Evolutionary conservation across 1,140 invertebrate genomes (phyloP).

Genomic region (Oreohelix idahoensis): DNA sequence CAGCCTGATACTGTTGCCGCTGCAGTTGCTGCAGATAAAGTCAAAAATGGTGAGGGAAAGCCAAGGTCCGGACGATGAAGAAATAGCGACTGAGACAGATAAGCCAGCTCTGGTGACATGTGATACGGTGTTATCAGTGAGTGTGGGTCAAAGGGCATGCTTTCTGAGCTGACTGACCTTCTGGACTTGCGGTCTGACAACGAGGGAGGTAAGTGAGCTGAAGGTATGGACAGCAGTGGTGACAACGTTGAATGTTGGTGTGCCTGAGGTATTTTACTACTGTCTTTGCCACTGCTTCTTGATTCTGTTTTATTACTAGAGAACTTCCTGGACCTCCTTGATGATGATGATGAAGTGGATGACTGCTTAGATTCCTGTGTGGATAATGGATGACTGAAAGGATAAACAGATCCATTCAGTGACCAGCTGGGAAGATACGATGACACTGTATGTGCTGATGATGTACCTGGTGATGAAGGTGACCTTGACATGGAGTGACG

Average conservation of each 20-base stretch:
- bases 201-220: neutral
- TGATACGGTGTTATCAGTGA: slow-evolving; percentile 33
- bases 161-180: neutral
- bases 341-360: neutral
- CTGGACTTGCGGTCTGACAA: no score
- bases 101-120: slow-evolving; percentile 33
- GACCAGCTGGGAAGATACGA: slow-evolving; percentile 28
- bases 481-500: neutral
- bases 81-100: slow-evolving; percentile 37
- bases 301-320: neutral
- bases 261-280: neutral
- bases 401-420: slow-evolving; percentile 17
- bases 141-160: slow-evolving; percentile 22
- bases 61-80: slow-evolving; percentile 32
- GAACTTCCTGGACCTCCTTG: slow-evolving; percentile 10
- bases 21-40: slow-evolving; percentile 29
- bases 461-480: slow-evolving; percentile 10
- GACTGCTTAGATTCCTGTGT: neutral
- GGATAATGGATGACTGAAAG: neutral
- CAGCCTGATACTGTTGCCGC: neutral
- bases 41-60: slow-evolving; percentile 31
- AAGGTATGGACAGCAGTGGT: slow-evolving; percentile 18
- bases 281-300: neutral
- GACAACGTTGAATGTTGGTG: slow-evolving; percentile 2
- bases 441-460: neutral